Evolutionary conservation across 2,797 vertebrate species (phyloP), one percentile per base, ranked within the genome.

Genomic region (Triplophysa yarkandensis): DNA sequence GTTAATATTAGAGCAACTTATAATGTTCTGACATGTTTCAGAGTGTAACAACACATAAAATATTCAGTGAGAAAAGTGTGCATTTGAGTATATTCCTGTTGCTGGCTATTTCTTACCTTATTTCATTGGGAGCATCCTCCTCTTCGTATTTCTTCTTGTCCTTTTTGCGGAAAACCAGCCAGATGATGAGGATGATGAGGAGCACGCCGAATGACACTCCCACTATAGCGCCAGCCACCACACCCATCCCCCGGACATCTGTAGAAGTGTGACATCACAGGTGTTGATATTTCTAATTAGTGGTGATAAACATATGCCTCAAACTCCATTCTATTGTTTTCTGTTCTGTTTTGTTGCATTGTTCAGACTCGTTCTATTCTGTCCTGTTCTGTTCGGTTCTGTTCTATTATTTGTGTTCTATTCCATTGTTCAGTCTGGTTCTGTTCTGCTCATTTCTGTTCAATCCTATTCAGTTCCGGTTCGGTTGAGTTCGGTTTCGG

Each of bases 71-170:
- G 50, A 23, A n/a, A 17, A 16, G 46, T 48, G 30, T 28, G 23
- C 11, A 3, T 36, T 10, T 36, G 27, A 19, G 25, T 41, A 19
- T 52, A 63, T 30, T 14, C 32, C 27, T 44, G 23, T 21, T 54
- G 7, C 17, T n/a, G 76, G 36, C 41, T 17, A 48, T 46, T 14
- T 39, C 13, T n/a, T 28, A 94, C 94, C 93, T 91, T 77, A 95
- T 95, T 87, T 95, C 94, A 62, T 95, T 95, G n/a, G 94, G 93
- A 4, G 91, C 88, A 67, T 95, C 94, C 41, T 95, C 94, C 72
- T 95, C 94, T 83, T 95, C 92, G 0, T 94, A 92, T 79, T 92
- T 94, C 82, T 92, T 91, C 77, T 94, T 94, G 74, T 93, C 92
- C 85, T 93, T 94, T 73, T 87, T 93, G 75, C 89, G 90, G 61